phyloP scores from a whole-genome alignment of 2,113 vertebrate genomes.

The Pardalotus punctatus region DNA sequence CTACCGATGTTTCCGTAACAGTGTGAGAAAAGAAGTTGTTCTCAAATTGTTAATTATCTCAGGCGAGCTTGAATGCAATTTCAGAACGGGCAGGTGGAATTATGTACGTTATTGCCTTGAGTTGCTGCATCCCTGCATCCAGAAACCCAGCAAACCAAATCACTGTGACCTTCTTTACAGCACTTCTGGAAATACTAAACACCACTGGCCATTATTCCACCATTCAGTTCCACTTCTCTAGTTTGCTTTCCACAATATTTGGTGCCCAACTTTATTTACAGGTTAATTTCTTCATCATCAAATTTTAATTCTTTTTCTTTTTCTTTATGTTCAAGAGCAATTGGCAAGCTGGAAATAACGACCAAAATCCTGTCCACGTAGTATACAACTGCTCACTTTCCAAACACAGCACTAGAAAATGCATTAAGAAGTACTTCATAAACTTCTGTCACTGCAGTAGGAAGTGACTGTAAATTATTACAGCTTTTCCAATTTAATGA shows the following conservation, averaged over 20 bases:
- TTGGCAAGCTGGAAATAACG: background rate
- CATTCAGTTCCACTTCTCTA: background rate
- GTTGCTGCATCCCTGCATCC: background rate
- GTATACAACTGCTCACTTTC: background rate
- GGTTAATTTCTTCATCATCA: background rate
- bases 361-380: background rate
- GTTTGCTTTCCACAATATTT: background rate
- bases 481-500: slow-evolving; percentile 57
- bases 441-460: slow-evolving; percentile 43
- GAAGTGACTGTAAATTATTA: slow-evolving; percentile 67
- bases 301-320: background rate
- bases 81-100: background rate
- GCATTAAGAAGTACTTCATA: slow-evolving; percentile 38
- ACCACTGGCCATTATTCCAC: background rate
- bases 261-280: background rate
- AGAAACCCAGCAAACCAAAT: background rate
- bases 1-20: accelerated
- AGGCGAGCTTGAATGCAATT: background rate
- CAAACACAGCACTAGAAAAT: slow-evolving; percentile 25
- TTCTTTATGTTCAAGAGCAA: background rate
- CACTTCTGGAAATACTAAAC: background rate
- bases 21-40: background rate
- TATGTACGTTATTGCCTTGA: background rate
- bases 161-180: background rate
- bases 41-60: background rate